A percentile compares a stretch with the other conserved stretches of the same genome.
phyloP scores from a whole-genome alignment of 2,888 invertebrate genomes.

The Fragum sueziense region DNA sequence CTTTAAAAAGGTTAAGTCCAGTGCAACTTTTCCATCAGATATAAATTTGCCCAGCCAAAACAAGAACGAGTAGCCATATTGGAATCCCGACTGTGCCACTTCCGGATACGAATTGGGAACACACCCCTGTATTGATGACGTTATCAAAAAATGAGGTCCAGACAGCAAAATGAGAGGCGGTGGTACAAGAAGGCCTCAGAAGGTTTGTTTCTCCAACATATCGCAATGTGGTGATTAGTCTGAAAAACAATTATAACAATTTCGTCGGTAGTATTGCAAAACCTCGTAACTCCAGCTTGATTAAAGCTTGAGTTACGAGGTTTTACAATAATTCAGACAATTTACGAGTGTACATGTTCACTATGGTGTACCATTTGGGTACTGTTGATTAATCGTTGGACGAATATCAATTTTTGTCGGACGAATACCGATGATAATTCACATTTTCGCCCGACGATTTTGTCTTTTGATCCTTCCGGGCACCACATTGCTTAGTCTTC shows the following conservation, averaged over 20 bases:
- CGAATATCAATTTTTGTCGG: too few species aligned
- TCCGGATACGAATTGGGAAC: too few species aligned
- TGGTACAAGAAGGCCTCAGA: slow-evolving; percentile 38
- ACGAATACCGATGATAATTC: neutral
- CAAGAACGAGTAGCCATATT: too few species aligned
- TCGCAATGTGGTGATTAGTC: slow-evolving; percentile 45
- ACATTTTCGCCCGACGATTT: neutral
- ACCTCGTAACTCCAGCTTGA: too few species aligned
- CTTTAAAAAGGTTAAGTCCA: too few species aligned
- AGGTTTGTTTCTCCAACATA: slow-evolving; percentile 38
- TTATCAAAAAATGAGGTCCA: slow-evolving; percentile 45
- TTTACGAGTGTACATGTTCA: neutral
- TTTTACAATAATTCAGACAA: too few species aligned
- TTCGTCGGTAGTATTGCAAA: neutral
- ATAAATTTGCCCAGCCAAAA: too few species aligned
- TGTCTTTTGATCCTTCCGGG: neutral
- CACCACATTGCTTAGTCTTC: too few species aligned
- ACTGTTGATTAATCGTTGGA: neutral
- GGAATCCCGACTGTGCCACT: too few species aligned
- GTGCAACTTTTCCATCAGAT: too few species aligned
- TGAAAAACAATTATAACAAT: slow-evolving; percentile 19
- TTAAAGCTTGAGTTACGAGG: too few species aligned
- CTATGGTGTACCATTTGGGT: neutral
- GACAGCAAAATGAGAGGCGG: slow-evolving; percentile 37
- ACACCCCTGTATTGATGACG: slow-evolving; percentile 40